Conservation (phyloP, 37 sponge, comb jelly and placozoan genomes). For the Halichondria panicea region DNA sequence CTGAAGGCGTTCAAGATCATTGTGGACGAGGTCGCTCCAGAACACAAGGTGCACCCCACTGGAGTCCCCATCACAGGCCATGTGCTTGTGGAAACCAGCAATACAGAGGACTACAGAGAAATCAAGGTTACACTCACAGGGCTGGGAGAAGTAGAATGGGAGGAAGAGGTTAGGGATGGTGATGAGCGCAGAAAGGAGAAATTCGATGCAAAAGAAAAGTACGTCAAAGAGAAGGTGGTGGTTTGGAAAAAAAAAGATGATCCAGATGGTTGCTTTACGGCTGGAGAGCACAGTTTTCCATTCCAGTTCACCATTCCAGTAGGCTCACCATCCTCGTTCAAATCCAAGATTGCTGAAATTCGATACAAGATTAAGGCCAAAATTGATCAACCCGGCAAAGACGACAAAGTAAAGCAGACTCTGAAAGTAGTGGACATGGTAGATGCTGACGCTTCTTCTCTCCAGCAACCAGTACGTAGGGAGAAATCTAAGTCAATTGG, state of each 20-base stretch:
- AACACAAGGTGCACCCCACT: no score
- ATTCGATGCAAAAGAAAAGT: neutral
- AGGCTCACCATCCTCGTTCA: neutral
- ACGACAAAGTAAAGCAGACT: neutral
- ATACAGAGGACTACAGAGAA: no score
- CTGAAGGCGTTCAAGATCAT: no score
- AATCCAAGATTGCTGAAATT: neutral
- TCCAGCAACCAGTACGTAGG: neutral
- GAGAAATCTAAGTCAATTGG: neutral
- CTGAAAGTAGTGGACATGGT: neutral
- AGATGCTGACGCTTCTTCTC: neutral
- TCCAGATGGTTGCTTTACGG: neutral
- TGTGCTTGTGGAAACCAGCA: no score
- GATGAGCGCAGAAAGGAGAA: no score
- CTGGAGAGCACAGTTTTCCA: neutral
- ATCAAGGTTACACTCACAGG: no score
- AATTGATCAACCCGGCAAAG: neutral
- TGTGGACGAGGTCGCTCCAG: no score
- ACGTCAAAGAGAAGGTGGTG: neutral
- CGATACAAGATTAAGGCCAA: neutral
- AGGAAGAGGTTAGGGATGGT: no score
- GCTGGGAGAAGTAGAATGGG: no score
- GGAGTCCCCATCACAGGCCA: no score
- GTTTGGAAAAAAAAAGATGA: neutral
- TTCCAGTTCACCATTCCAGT: slow-evolving; percentile 1